A percentile compares a stretch with the other conserved stretches of the same genome.
Conservation (phyloP, 2,113 vertebrate genomes). For the Stegostoma tigrinum region DNA sequence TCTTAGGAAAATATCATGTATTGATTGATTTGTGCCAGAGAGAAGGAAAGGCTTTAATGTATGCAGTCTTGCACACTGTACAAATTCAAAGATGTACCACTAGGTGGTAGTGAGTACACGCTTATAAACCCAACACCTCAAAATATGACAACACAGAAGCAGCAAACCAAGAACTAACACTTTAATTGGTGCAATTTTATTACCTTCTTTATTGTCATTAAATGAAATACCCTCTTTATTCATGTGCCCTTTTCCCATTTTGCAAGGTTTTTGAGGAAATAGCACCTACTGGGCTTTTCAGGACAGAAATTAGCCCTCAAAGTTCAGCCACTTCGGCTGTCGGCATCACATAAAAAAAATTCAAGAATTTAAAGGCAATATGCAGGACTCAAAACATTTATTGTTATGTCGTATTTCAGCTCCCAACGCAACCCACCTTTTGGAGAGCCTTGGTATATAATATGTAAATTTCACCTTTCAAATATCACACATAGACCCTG, state of each 20-base stretch:
- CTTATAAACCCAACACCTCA: neutral
- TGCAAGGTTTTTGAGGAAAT: neutral
- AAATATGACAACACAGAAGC: neutral
- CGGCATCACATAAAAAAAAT: too few species aligned
- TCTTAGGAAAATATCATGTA: too few species aligned
- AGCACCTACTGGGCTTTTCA: too few species aligned
- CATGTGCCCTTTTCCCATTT: neutral
- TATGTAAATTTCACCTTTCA: neutral
- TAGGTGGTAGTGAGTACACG: constrained; percentile 14
- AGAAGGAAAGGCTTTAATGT: neutral
- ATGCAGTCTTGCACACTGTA: neutral
- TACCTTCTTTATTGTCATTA: neutral
- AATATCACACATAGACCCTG: neutral
- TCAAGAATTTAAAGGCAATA: too few species aligned
- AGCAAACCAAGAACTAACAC: neutral
- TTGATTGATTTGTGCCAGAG: neutral
- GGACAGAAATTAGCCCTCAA: too few species aligned
- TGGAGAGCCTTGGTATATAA: too few species aligned
- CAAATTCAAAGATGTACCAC: neutral
- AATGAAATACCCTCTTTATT: neutral
- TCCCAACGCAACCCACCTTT: too few species aligned
- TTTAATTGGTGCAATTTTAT: neutral
- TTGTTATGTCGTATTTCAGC: neutral
- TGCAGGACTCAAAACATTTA: too few species aligned
- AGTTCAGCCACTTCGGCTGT: too few species aligned